Percentiles rank a stretch among this genome's conserved stretches.
Evolutionary conservation across 92 coral and sea anemone genomes (phyloP).

Genomic region (Phenganax subtilis): DNA sequence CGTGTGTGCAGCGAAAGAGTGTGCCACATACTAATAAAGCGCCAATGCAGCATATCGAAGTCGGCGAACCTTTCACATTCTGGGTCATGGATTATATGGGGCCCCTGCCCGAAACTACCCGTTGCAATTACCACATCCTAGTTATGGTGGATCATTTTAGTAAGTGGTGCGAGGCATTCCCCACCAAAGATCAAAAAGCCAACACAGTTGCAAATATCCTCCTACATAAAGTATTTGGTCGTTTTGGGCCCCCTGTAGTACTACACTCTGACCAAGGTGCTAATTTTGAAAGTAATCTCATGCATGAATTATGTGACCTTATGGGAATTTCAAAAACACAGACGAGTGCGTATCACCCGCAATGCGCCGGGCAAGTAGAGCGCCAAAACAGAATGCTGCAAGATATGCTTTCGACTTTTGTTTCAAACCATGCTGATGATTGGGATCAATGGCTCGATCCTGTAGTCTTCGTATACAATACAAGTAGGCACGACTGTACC

Average conservation of each 20-base stretch:
- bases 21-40: no score
- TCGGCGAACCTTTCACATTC: no score
- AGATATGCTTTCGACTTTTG: no score
- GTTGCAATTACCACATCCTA: no score
- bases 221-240: constrained; percentile 28
- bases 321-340: constrained; percentile 43
- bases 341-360: constrained; percentile 40
- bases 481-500: constrained; percentile 36
- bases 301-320: constrained; percentile 51
- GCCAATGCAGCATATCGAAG: no score
- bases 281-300: constrained; percentile 45
- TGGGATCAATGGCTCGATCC: neutral
- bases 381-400: constrained; percentile 44
- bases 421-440: constrained; percentile 17
- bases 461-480: constrained; percentile 15
- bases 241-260: constrained; percentile 52
- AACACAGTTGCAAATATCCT: constrained; percentile 34
- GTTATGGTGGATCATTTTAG: no score
- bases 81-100: constrained; percentile 43
- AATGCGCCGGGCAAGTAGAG: constrained; percentile 40
- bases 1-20: no score
- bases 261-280: constrained; percentile 56
- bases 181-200: constrained; percentile 32
- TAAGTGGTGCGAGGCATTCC: neutral
- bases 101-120: no score